These are phyloP conservation scores for Rhinichthys klamathensis DNA, from an alignment of 2,113 vertebrate genomes.

Conservation along the genomic window DNA sequence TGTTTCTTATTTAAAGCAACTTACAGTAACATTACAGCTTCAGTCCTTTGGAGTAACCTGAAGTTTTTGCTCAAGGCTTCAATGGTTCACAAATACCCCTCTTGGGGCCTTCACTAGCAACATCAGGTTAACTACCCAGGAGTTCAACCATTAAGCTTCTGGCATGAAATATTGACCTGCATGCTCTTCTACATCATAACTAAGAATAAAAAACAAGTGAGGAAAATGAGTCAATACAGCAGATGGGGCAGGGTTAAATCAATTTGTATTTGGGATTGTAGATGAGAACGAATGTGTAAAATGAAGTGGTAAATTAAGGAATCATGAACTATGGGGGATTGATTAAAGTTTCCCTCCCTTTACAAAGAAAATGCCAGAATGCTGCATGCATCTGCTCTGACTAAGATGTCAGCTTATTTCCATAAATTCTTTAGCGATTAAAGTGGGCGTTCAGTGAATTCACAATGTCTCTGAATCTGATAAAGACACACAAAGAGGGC, in stretches of 20 bases:
- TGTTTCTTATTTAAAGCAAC: neutral
- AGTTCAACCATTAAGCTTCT: neutral
- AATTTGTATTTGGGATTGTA: neutral
- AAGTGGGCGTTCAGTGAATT: conserved; percentile 72
- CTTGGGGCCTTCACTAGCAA: neutral
- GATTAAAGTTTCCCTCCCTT: neutral
- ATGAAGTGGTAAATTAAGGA: neutral
- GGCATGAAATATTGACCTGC: neutral
- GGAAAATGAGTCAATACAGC: neutral
- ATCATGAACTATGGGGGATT: neutral
- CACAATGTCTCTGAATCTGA: conserved; percentile 64
- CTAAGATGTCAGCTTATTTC: conserved; percentile 62
- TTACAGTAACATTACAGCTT: neutral
- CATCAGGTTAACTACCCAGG: neutral
- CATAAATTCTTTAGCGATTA: conserved; percentile 65
- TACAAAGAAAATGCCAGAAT: conserved; percentile 56
- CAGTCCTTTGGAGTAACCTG: neutral
- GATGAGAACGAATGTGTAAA: neutral
- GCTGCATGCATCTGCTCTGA: conserved; percentile 49
- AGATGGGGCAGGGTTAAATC: neutral
- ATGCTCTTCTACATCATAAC: neutral
- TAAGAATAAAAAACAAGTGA: neutral
- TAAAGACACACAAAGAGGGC: conserved; percentile 48
- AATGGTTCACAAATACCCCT: neutral
- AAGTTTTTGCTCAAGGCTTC: neutral